Evolutionary conservation across 2,797 vertebrate species (phyloP), one percentile per base, ranked within the genome.

Genomic region (Melopsittacus undulatus): DNA sequence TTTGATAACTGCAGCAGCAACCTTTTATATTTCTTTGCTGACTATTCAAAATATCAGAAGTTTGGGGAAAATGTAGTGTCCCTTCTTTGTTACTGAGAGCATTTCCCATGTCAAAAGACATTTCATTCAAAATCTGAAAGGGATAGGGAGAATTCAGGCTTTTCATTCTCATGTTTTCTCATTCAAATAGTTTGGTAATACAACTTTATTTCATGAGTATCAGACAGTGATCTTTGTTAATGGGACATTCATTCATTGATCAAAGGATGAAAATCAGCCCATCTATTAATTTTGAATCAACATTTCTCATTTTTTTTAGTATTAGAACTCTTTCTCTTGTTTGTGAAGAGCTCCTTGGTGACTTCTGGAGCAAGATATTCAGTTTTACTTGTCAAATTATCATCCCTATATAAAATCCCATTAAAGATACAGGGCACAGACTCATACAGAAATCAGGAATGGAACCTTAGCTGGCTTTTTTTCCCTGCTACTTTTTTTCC

Each of bases 1-100:
- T 83, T 89, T 64, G 52, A 13, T 89, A 87, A 94, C 59, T 85
- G 43, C 66, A 89, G 61, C 76, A 85, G 87, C 70, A 89, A 48
- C 13, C 20, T 82, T 66, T 70, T 87, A 8, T 87, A 80, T 88
- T 85, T 75, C 40, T 94, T 75, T 72, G 78, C 34, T 78, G 88
- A 49, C 34, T 83, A 38, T 75, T 88, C 59, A 83, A 82, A 83
- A 83, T 85, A 46, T 83, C 79, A 59, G 12, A 92, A 78, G 29
- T 90, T 94, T 88, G 42, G 40, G 49, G 36, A 91, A 93, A 91
- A 79, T 51, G 18, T 83, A 62, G 5, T 46, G 63, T 73, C 78
- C 43, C 72, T 83, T 70, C 46, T 87, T n/a, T 63, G 13, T 76
- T 76, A 79, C 22, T 4, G 78, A 83, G 54, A 59, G 5, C 7